A percentile compares a stretch with the other conserved stretches of the same genome.
Evolutionary conservation across 1,140 invertebrate species (phyloP).

Genomic region (Danaus melanippus): DNA sequence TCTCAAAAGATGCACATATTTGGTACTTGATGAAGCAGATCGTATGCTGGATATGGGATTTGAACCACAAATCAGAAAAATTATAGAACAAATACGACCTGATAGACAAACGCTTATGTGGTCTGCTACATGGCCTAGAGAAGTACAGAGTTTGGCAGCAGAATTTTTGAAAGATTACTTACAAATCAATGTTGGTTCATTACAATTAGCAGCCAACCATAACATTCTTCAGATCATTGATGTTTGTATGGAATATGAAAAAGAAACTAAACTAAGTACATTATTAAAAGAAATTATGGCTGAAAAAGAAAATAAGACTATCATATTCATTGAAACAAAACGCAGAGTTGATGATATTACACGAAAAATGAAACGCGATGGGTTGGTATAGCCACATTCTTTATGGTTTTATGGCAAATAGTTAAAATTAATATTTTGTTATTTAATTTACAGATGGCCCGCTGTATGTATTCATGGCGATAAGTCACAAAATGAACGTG

Average conservation of each 20-base stretch:
- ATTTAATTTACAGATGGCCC: slow-evolving; percentile 74
- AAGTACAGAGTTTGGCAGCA: slow-evolving; percentile 88
- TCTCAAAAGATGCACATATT: slow-evolving; percentile 91
- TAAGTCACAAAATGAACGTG: slow-evolving; percentile 91
- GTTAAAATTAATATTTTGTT: slow-evolving; percentile 3
- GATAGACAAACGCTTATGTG: slow-evolving; percentile 87
- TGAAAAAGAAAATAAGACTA: slow-evolving; percentile 90
- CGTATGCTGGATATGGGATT: slow-evolving; percentile 99
- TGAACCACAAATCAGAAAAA: slow-evolving; percentile 98
- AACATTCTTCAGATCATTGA: slow-evolving; percentile 95
- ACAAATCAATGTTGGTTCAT: slow-evolving; percentile 92
- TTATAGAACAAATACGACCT: slow-evolving; percentile 93
- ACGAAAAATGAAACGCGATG: slow-evolving; percentile 87
- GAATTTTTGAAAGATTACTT: slow-evolving; percentile 91
- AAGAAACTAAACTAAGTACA: slow-evolving; percentile 82
- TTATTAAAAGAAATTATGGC: slow-evolving; percentile 88
- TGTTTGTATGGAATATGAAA: slow-evolving; percentile 88
- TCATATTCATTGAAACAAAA: slow-evolving; percentile 95
- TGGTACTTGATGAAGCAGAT: slow-evolving; percentile 98
- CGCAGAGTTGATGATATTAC: slow-evolving; percentile 91
- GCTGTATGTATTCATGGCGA: slow-evolving; percentile 91
- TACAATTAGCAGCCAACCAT: slow-evolving; percentile 90
- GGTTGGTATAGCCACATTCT: slow-evolving; percentile 50
- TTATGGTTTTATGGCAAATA: not conserved
- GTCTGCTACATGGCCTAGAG: slow-evolving; percentile 96